Evolutionary conservation across 2,113 vertebrate genomes (phyloP), one percentile per base, ranked within the genome.

Genomic region (Gobio gobio): DNA sequence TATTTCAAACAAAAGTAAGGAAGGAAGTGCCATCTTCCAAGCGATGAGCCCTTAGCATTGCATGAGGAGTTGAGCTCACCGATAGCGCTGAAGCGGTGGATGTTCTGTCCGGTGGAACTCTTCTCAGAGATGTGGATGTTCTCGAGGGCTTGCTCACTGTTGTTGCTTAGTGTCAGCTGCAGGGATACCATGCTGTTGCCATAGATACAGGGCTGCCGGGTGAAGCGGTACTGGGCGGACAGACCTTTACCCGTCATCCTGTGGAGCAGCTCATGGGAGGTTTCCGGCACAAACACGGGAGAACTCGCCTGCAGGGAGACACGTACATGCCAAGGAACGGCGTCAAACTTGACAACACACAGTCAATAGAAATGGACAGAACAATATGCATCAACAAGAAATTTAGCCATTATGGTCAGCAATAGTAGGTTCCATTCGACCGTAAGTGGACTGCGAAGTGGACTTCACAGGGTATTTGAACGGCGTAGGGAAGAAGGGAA

Each of bases 161-260:
- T 92, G 89, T 99, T 99, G 85, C 90, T 95, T 84, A 99, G 40
- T 5, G 92, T 97, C 88, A 99, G 87, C 91, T 97, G 96, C 3
- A 99, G 95, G 14, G 96, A 93, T n/a, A 99, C 95, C 97, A 98
- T 97, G 61, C 47, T 85, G 86, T 95, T 92, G 88, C 93, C 92
- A 89, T 97, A 97, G 92, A 96, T 92, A 87, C 96, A 95, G 1
- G 95, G 93, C 83, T 97, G 97, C 88, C 98, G 93, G 89, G 97
- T 94, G 91, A 99, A 99, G 87, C 93, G 94, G 91, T 99, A 99
- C 76, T 94, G 91, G 72, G 97, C 97, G 0, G 96, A 95, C 74
- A 99, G 95, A 70, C 98, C 98, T 92, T 96, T 98, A 7, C 97
- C 97, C 36, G 94, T 96, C 97, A 99, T 99, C 54, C 96, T 95